Conservation (phyloP, 2,888 invertebrate genomes). For the Melipona bicolor region DNA sequence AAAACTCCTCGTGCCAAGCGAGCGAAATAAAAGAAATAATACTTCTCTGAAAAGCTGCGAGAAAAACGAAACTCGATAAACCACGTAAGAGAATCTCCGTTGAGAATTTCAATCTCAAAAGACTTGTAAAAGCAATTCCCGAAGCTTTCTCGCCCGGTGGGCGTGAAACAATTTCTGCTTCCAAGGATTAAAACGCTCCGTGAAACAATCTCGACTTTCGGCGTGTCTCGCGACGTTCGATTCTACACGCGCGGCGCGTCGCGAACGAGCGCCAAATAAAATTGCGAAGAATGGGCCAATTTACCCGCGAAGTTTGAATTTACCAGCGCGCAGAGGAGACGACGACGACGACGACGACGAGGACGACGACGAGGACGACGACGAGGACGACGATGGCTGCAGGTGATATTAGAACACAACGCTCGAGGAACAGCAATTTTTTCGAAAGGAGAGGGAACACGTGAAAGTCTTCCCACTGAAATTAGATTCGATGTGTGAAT, state of each 20-base stretch:
- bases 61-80: constrained; percentile 33
- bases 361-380: no score
- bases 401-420: background rate
- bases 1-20: constrained; percentile 6
- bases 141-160: constrained; percentile 2
- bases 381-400: background rate
- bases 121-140: constrained; percentile 30
- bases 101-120: constrained; percentile 46
- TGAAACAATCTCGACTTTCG: background rate
- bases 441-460: background rate
- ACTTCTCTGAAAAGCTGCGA: background rate
- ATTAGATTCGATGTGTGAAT: constrained; percentile 43
- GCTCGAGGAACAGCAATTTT: background rate
- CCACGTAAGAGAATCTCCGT: constrained; percentile 17
- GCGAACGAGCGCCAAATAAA: background rate
- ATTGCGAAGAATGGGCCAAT: background rate
- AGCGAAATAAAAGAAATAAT: background rate
- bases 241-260: background rate
- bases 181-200: constrained; percentile 26
- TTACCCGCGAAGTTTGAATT: constrained; percentile 6
- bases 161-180: constrained; percentile 38
- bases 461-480: constrained; percentile 1
- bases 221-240: background rate
- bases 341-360: no score
- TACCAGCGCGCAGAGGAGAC: no score